Base-by-base conservation (phyloP, 2,888 invertebrate genomes). In the Andrena marginata region DNA sequence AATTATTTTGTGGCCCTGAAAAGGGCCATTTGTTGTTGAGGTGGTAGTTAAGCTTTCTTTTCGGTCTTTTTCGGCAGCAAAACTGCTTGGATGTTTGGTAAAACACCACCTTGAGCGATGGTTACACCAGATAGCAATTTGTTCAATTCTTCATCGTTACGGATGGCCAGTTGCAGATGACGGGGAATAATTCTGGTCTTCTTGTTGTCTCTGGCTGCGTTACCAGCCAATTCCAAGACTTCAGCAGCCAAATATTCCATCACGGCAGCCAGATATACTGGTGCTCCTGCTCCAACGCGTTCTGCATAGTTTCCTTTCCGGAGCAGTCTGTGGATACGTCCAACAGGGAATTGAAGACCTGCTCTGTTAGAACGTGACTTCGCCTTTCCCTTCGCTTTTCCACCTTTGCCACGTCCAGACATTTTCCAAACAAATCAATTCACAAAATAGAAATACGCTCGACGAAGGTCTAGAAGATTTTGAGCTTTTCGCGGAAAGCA, bases 141-240 rank as follows among this genome's bases (percentile, higher is more conserved):
- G 93, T 97, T 97, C 91, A 98, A 94, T 91, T 98, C 97, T 89
- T 97, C 97, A 92, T 98, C 97, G 92, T 97, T 97, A 29, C 97
- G 95, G 85, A 97, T 96, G 62, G 97, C 97, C 87, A 98, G 92
- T 92, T 97, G 91, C 20, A 90, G 71, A 76, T 91, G 90, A 60
- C 90, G 85, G 8, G 90, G 90, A 23, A 91, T 91, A 64, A 91
- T 91, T 23, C 95, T 95, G 1, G 95, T 95, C 93, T 96, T 97
- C 89, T 96, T 96, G 94, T 97, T 97, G 90, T 97, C 96, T 63
- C 95, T 93, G 0, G 96, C 96, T 31, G 96, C 96, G 87, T 96
- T 96, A 13, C 96, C 96, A 16, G 96, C 95, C 93, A 96, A 94
- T 89, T 96, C 96, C 76, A 96, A 90, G 16, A 96, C 95, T 95